Conservation (phyloP, 2,113 vertebrate genomes). For the Hirundichthys speculiger region DNA sequence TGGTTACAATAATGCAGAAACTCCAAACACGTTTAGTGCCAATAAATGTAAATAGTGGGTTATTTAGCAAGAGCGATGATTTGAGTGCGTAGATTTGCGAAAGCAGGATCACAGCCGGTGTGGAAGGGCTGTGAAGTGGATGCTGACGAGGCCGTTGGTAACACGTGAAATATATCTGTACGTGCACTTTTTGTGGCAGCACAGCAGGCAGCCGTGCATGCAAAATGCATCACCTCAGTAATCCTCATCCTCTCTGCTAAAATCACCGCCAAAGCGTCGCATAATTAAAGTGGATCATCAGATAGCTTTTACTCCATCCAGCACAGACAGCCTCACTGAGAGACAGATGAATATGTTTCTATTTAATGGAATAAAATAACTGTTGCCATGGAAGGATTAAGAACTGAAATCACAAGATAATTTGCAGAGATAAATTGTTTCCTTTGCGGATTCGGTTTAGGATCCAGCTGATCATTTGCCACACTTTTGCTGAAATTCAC, state of each 20-base stretch:
- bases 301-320: slow-evolving; percentile 26
- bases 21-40: slow-evolving; percentile 14
- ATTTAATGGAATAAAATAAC: slow-evolving; percentile 33
- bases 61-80: slow-evolving; percentile 51
- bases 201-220: slow-evolving; percentile 5
- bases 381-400: slow-evolving; percentile 63
- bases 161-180: background rate
- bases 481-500: slow-evolving; percentile 58
- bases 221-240: background rate
- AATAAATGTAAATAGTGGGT: slow-evolving; percentile 47
- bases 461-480: slow-evolving; percentile 67
- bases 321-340: background rate
- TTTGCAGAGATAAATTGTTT: slow-evolving; percentile 72
- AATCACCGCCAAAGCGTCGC: slow-evolving; percentile 19
- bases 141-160: slow-evolving; percentile 17
- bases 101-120: slow-evolving; percentile 11
- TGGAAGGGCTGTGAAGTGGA: slow-evolving; percentile 24
- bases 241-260: slow-evolving; percentile 18
- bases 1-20: slow-evolving; percentile 9
- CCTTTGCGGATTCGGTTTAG: slow-evolving; percentile 59
- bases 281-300: slow-evolving; percentile 32
- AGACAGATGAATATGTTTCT: slow-evolving; percentile 18
- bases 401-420: slow-evolving; percentile 57
- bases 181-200: slow-evolving; percentile 4
- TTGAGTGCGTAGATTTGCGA: slow-evolving; percentile 58